These are phyloP conservation scores for Creontiades dilutus DNA, from an alignment of 2,888 invertebrate species.

Conservation along the genomic window DNA sequence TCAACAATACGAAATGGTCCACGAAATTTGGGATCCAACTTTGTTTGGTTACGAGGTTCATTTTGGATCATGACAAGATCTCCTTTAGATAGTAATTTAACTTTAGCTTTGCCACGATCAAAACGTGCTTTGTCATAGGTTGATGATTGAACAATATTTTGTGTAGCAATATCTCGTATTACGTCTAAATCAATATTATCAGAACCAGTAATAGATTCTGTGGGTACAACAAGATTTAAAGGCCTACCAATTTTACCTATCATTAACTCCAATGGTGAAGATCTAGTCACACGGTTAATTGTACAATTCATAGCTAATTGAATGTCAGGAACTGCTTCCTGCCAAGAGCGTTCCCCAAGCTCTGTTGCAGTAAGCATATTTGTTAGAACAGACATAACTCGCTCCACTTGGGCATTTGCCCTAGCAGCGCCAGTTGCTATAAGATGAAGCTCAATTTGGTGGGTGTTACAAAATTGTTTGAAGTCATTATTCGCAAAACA, in stretches of 20 bases:
- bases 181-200: not conserved
- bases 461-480: slow-evolving; percentile 72
- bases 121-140: slow-evolving; percentile 64
- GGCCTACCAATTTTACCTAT: slow-evolving; percentile 63
- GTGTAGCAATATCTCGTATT: slow-evolving; percentile 33
- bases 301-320: slow-evolving; percentile 51
- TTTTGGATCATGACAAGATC: too few species aligned
- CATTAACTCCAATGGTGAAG: slow-evolving; percentile 60
- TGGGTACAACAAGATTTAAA: slow-evolving; percentile 23
- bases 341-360: slow-evolving; percentile 61
- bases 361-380: slow-evolving; percentile 51
- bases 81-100: too few species aligned
- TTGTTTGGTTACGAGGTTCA: too few species aligned
- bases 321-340: slow-evolving; percentile 54
- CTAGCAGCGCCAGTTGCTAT: slow-evolving; percentile 76
- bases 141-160: slow-evolving; percentile 58
- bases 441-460: slow-evolving; percentile 74
- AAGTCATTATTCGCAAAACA: slow-evolving; percentile 73
- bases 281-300: slow-evolving; percentile 54
- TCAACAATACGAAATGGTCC: slow-evolving; percentile 53
- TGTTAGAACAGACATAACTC: slow-evolving; percentile 48
- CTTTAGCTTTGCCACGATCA: slow-evolving; percentile 68
- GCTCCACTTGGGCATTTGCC: slow-evolving; percentile 75
- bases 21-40: too few species aligned
- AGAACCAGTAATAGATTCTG: slow-evolving; percentile 15